These are phyloP conservation scores for Torymus auratus DNA, from an alignment of 2,888 invertebrate genomes.

Conservation along the genomic window DNA sequence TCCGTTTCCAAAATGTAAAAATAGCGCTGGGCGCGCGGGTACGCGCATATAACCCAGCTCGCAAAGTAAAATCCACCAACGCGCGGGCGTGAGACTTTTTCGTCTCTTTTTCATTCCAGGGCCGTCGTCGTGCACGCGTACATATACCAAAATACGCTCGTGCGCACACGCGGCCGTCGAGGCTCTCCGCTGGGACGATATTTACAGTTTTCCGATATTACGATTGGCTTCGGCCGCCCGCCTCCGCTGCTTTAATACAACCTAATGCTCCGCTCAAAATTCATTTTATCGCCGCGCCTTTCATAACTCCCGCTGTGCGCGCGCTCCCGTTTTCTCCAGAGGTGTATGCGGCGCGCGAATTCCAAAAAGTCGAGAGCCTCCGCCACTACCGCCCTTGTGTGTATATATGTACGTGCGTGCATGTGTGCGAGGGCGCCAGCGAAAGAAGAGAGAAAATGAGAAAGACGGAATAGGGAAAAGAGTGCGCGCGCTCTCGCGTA, in stretches of 20 bases:
- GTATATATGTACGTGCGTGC: no score
- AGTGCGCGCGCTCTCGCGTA: background rate
- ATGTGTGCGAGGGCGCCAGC: background rate
- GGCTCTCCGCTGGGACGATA: conserved; percentile 55
- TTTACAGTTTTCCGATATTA: conserved; percentile 68
- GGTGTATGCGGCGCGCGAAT: background rate
- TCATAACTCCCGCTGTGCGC: conserved; percentile 31
- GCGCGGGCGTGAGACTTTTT: no score
- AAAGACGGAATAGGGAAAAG: no score
- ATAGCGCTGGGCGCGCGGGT: background rate
- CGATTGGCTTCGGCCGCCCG: conserved; percentile 42
- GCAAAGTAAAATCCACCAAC: no score
- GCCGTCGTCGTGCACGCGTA: no score
- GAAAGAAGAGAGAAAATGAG: background rate
- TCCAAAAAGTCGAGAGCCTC: background rate
- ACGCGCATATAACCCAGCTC: no score
- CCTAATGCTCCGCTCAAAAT: conserved; percentile 64
- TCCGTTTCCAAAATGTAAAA: conserved; percentile 20
- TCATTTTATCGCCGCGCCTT: conserved; percentile 62
- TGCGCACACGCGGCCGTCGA: background rate
- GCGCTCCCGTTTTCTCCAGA: background rate
- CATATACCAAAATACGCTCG: background rate
- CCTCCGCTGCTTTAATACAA: conserved; percentile 56
- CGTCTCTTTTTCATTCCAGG: no score
- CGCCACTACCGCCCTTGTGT: no score